These are phyloP conservation scores for Murina feae DNA, from an alignment of 2,113 vertebrate genomes.

Conservation along the genomic window DNA sequence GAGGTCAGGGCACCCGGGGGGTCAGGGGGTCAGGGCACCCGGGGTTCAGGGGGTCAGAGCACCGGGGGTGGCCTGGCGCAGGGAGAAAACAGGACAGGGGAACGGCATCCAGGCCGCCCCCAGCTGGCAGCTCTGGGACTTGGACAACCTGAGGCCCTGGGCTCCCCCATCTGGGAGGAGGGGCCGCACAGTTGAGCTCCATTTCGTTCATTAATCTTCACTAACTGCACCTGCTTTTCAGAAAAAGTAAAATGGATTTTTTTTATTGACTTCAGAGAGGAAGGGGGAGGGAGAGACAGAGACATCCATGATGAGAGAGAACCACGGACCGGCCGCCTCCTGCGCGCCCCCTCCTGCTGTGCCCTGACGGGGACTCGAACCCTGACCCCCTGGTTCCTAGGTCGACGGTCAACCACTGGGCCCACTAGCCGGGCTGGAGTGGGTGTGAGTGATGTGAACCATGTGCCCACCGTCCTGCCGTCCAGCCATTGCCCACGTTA, in stretches of 20 bases:
- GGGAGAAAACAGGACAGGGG: background rate
- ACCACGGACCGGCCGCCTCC: too few species aligned
- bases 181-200: background rate
- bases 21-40: background rate
- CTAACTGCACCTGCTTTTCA: background rate
- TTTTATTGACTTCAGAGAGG: too few species aligned
- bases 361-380: too few species aligned
- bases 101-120: background rate
- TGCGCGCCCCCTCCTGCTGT: too few species aligned
- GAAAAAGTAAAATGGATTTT: background rate
- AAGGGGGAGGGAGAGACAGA: too few species aligned
- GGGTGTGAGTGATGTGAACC: background rate
- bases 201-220: background rate
- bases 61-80: too few species aligned
- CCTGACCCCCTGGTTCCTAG: too few species aligned
- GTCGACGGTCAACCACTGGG: too few species aligned
- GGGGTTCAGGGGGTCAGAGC: background rate
- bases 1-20: background rate
- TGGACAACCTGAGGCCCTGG: background rate
- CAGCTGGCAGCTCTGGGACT: background rate
- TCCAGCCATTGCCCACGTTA: background rate
- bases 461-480: background rate
- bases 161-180: background rate
- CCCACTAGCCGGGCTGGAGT: background rate
- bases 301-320: too few species aligned